These are phyloP conservation scores for Notiomystis cincta DNA, from an alignment of 2,113 vertebrate species.

Conservation along the genomic window DNA sequence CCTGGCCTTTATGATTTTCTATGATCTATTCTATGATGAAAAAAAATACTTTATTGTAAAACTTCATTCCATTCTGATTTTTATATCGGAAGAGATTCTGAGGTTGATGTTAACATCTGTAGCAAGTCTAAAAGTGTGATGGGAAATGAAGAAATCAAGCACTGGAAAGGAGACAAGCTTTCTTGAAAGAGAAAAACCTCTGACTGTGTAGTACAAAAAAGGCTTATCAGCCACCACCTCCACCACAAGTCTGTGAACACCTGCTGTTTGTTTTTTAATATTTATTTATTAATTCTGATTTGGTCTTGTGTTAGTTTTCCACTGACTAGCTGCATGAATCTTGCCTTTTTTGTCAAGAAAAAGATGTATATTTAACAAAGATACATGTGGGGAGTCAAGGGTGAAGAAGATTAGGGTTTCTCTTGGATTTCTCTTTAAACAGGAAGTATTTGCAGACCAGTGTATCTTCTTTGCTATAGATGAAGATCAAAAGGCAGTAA, in stretches of 20 bases:
- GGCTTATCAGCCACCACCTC: neutral
- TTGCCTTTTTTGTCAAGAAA: neutral
- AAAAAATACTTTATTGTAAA: neutral
- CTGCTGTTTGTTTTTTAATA: neutral
- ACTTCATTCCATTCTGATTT: neutral
- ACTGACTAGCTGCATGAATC: neutral
- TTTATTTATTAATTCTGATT: neutral
- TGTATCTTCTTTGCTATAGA: neutral
- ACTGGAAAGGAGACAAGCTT: neutral
- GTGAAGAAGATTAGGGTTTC: neutral
- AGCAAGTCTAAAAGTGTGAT: neutral
- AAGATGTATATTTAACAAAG: neutral
- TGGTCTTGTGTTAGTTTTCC: neutral
- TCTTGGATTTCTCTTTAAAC: neutral
- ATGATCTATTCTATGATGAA: neutral
- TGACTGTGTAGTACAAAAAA: neutral
- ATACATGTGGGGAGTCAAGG: fast-evolving
- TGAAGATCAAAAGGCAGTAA: neutral
- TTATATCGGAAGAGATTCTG: neutral
- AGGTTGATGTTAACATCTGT: neutral
- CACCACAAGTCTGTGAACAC: neutral
- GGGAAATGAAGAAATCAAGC: neutral
- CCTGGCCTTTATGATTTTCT: neutral
- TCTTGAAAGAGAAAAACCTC: neutral
- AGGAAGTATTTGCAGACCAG: neutral